phyloP scores from a whole-genome alignment of 2,797 vertebrate species.

The Cirrhinus mrigala region DNA sequence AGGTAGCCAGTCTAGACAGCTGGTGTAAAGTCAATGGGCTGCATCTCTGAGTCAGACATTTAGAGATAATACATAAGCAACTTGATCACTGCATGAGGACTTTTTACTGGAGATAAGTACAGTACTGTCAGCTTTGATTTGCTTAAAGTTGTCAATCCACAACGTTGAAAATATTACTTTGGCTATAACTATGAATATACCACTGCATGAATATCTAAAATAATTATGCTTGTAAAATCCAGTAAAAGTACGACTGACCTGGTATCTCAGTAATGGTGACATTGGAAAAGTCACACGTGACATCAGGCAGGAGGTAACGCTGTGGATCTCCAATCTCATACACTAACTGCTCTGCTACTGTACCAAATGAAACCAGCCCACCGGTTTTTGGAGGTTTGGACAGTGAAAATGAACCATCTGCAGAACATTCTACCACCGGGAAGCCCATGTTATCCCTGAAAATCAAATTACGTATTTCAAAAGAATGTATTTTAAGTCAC shows the following conservation, averaged over 20 bases:
- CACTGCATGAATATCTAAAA: not conserved
- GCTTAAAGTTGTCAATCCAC: not conserved
- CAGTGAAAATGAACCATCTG: constrained; percentile 82
- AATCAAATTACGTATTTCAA: too few species aligned
- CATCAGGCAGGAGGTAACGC: constrained; percentile 85
- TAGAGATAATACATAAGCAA: constrained; percentile 23
- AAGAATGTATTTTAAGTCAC: not conserved
- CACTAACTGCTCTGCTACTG: constrained; percentile 86
- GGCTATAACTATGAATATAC: not conserved
- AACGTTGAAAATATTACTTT: not conserved
- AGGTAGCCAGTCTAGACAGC: constrained; percentile 27
- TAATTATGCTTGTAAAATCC: not conserved
- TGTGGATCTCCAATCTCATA: constrained; percentile 86
- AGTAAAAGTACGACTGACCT: constrained; percentile 69
- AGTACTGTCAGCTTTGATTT: not conserved
- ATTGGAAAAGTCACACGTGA: constrained; percentile 86
- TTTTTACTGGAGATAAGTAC: not conserved
- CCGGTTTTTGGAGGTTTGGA: constrained; percentile 84
- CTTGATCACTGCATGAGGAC: constrained; percentile 8
- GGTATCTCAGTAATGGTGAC: constrained; percentile 84
- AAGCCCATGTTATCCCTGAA: constrained; percentile 88
- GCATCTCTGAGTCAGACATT: not conserved
- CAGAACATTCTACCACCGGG: constrained; percentile 82
- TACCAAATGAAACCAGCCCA: constrained; percentile 84
- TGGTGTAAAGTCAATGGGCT: constrained; percentile 27